Conservation (phyloP, 2,888 invertebrate genomes). For the Yponomeuta sedellus region DNA sequence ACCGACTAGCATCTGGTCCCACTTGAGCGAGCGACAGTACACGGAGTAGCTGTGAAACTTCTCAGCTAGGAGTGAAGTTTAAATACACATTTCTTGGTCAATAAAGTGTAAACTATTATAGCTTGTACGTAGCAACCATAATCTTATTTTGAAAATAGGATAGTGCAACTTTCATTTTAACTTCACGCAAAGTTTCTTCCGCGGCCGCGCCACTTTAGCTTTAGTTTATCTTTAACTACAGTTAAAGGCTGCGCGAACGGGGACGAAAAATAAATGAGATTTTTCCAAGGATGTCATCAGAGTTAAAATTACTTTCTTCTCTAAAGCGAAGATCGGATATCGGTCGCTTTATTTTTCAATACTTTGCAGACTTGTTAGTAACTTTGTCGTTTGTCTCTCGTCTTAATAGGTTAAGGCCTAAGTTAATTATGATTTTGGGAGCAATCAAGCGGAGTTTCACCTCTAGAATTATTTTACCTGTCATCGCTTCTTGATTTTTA, state of each 20-base stretch:
- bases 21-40: neutral
- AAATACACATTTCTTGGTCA: slow-evolving; percentile 15
- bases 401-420: neutral
- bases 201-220: slow-evolving; percentile 35
- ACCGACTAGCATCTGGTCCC: too few relatives aligned
- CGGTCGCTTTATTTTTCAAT: slow-evolving; percentile 62
- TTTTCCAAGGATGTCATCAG: slow-evolving; percentile 40
- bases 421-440: neutral
- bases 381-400: neutral
- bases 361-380: slow-evolving; percentile 39
- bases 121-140: slow-evolving; percentile 12
- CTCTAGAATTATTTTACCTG: neutral
- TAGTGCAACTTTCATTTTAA: slow-evolving; percentile 46
- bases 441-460: neutral
- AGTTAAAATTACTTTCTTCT: slow-evolving; percentile 69
- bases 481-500: neutral
- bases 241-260: slow-evolving; percentile 51
- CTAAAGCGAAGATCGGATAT: slow-evolving; percentile 62
- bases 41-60: neutral
- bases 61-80: neutral
- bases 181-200: slow-evolving; percentile 49
- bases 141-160: slow-evolving; percentile 18
- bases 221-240: slow-evolving; percentile 64
- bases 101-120: slow-evolving; percentile 17
- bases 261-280: neutral